Base-by-base conservation (phyloP, 1,140 invertebrate species). In the Papilio glaucus region DNA sequence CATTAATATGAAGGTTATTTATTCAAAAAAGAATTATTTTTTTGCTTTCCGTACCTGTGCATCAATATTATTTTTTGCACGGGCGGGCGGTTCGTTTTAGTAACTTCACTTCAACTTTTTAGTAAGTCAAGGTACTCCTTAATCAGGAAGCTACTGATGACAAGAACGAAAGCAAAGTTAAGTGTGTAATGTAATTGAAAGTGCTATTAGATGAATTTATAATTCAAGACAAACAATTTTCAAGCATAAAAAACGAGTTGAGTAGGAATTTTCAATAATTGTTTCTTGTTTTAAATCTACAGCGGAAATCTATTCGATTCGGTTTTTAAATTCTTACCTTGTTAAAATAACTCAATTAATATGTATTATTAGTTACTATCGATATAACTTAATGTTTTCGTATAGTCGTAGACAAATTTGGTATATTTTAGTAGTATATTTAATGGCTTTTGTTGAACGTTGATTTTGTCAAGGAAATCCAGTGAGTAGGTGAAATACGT, bases 331-430 rank as follows among this genome's bases (percentile, higher is more conserved):
- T 49, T 49, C 15, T 49, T 49, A 49, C 18, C 45, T 49, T 21
- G 45, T 49, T 49, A 49, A 49, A 49, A 49, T 49, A 49, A 49
- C 45, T 49, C 45, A 49, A 49, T 49, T 49, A 49, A 49, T 49
- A 49, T 49, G 45, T 49, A 49, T 49, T 49, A 49, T 49, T 49
- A 49, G 45, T 49, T 49, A 49, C n/a, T 10, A 49, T 49, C 10
- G 45, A n/a, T 49, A 49, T 49, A 49, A 49, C 45, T 49, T 49
- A 18, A 49, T 49, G 45, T 49, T 49, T 49, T 21, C 21, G 18
- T 9, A 49, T 49, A 49, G 21, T 49, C 18, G 18, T 49, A 49
- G 45, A 49, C 10, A 49, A 9, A 49, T 49, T 21, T 24, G 0
- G 18, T 21, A 49, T 49, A 49, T 49, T 49, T 21, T 49, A 21